A percentile compares a stretch with the other conserved stretches of the same genome.
Evolutionary conservation across 1,140 invertebrate genomes (phyloP).

Genomic region (Nautilus pompilius): DNA sequence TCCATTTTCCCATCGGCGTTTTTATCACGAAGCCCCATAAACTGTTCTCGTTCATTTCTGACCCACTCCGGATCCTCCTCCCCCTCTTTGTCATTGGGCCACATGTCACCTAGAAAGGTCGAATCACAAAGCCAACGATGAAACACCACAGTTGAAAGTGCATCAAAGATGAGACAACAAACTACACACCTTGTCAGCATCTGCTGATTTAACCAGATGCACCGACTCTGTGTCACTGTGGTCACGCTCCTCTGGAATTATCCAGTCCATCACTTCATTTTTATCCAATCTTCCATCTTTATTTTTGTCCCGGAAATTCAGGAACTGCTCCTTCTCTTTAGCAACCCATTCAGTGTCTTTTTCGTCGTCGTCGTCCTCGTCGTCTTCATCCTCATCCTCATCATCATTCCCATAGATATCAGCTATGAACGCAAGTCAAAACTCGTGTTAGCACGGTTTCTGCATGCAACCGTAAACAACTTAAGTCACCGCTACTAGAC

Average conservation of each 20-base stretch:
- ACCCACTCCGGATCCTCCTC: conserved; percentile 94
- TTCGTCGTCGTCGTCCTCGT: conserved; percentile 68
- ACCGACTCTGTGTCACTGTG: conserved; percentile 92
- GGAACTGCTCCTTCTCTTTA: conserved; percentile 85
- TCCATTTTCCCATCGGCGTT: conserved; percentile 89
- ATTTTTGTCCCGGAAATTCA: conserved; percentile 76
- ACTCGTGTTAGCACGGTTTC: neutral
- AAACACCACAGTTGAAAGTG: conserved; percentile 65
- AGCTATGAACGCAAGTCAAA: conserved; percentile 11
- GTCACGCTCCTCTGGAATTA: conserved; percentile 93
- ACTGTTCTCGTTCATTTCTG: conserved; percentile 89
- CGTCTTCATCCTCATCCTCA: conserved; percentile 84
- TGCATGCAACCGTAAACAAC: neutral
- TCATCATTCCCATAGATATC: conserved; percentile 50
- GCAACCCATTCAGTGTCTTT: conserved; percentile 95
- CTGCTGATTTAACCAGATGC: conserved; percentile 93
- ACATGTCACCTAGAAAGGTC: conserved; percentile 47
- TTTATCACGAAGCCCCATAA: conserved; percentile 70
- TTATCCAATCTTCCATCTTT: conserved; percentile 85
- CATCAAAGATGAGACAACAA: conserved; percentile 89
- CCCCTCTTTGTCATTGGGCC: conserved; percentile 34
- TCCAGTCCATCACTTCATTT: conserved; percentile 86
- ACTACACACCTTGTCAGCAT: conserved; percentile 76
- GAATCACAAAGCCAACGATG: conserved; percentile 2
- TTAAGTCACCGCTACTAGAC: conserved; percentile 12